Percentiles rank a stretch among this genome's conserved stretches.
Evolutionary conservation across 2,113 vertebrate genomes (phyloP).

Genomic region (Zapus hudsonius): DNA sequence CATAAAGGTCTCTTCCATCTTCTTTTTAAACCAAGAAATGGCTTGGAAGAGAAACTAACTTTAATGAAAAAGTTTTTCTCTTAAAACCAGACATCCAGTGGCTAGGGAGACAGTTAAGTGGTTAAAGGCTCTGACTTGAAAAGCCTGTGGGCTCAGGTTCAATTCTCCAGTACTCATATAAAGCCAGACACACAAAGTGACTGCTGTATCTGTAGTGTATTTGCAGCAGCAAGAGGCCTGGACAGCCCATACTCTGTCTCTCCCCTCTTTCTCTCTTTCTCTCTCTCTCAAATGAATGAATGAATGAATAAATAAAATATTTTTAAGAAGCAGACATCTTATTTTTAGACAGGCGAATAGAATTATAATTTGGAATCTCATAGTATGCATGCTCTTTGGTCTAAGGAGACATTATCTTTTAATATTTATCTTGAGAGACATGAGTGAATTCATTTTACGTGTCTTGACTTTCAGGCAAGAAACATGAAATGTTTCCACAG

Average conservation of each 20-base stretch:
- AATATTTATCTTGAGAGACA: conserved; percentile 64
- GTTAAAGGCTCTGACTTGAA: too few relatives aligned
- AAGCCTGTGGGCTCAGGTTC: too few relatives aligned
- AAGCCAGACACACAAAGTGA: too few relatives aligned
- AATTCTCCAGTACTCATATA: too few relatives aligned
- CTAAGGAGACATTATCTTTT: conserved; percentile 55
- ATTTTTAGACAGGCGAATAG: conserved; percentile 42
- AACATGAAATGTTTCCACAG: conserved; percentile 34
- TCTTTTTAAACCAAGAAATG: conserved; percentile 36
- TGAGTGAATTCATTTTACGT: conserved; percentile 30
- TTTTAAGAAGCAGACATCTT: background rate
- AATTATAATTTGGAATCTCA: conserved; percentile 37
- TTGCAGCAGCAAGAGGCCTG: too few relatives aligned
- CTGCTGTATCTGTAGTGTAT: too few relatives aligned
- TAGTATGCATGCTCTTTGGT: background rate
- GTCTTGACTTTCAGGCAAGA: conserved; percentile 34
- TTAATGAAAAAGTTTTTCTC: conserved; percentile 17
- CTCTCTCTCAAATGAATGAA: too few relatives aligned
- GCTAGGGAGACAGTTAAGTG: too few relatives aligned
- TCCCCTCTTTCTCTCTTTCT: too few relatives aligned
- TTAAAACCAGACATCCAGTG: background rate
- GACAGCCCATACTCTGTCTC: too few relatives aligned
- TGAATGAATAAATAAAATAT: too few relatives aligned
- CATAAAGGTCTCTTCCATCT: conserved; percentile 32
- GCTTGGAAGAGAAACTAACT: conserved; percentile 35